Base-by-base conservation (phyloP, 2,113 vertebrate species). In the Pampusana beccarii region DNA sequence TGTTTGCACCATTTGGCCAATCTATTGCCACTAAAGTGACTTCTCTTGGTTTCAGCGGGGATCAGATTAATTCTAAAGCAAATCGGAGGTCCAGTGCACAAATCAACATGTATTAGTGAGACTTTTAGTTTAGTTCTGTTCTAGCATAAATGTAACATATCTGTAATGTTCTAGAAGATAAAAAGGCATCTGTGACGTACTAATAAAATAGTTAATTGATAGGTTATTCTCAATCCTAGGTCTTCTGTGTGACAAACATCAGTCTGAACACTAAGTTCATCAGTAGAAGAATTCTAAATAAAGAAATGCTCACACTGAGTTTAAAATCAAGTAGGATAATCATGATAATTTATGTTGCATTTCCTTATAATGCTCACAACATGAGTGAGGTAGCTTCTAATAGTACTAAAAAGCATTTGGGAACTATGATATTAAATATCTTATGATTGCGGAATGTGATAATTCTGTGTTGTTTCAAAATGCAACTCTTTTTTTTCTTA, bases 21-120 rank as follows among this genome's bases (percentile, higher is more conserved):
- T 85, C 51, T 80, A 61, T 51, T 71, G 80, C 58, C 70, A 16
- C 74, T 96, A 29, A 94, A 93, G 77, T 92, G 75, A 86, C 21
- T 53, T 86, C 50, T 70, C 50, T 86, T 94, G 94, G 51, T 88
- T 95, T 96, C 93, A 40, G 9, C 5, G 16, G 60, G 60, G 7
- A 34, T 91, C 95, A 79, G 44, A 80, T 88, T 93, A 82, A 56
- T 69, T 58, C 58, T 87, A 69, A 86, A 86, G 48, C 31, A 90
- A 88, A 29, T 10, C 51, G 26, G 34, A 84, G 33, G 29, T 93
- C 53, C 66, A 57, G 6, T 95, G 42, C 53, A 40, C 38, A 71
- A 88, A 66, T 51, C 34, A 70, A 6, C 19, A 29, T 67, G 3
- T 29, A 10, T 66, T 82, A 87, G 24, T 0, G 1, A 82, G 74